Conservation (phyloP, 2,888 invertebrate species). For the Lycaena phlaeas region DNA sequence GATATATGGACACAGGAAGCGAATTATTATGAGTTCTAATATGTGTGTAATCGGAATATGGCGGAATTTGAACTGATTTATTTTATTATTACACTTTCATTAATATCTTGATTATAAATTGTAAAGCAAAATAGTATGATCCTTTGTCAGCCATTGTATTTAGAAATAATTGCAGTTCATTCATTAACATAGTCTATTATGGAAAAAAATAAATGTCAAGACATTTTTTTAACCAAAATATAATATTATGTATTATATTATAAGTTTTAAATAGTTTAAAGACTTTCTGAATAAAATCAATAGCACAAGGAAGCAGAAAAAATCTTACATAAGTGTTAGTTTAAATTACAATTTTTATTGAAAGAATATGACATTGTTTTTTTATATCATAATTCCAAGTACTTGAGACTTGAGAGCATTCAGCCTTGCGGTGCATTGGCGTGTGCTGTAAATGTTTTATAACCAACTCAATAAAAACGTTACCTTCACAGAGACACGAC, state of each 20-base stretch:
- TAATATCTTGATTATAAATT: not conserved
- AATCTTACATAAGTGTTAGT: too few species aligned
- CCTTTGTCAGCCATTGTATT: not conserved
- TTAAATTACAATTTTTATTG: too few species aligned
- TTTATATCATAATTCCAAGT: not conserved
- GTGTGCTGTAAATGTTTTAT: conserved; percentile 6
- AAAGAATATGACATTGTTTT: not conserved
- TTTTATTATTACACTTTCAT: too few species aligned
- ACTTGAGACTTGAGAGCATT: conserved; percentile 3
- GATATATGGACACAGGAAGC: conserved; percentile 3
- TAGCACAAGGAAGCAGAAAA: too few species aligned
- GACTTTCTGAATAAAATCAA: too few species aligned
- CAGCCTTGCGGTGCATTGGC: conserved; percentile 7
- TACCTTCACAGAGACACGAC: conserved; percentile 7
- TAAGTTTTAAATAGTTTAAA: too few species aligned
- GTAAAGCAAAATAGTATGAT: not conserved
- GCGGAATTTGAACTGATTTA: not conserved
- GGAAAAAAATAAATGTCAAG: too few species aligned
- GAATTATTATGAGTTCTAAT: not conserved
- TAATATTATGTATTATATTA: too few species aligned
- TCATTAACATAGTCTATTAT: too few species aligned
- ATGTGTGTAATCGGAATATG: not conserved
- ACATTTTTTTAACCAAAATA: too few species aligned
- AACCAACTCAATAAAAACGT: conserved; percentile 1
- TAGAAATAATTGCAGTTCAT: too few species aligned